phyloP scores from a whole-genome alignment of 2,113 vertebrate species.

The Hydrochoerus hydrochaeris region DNA sequence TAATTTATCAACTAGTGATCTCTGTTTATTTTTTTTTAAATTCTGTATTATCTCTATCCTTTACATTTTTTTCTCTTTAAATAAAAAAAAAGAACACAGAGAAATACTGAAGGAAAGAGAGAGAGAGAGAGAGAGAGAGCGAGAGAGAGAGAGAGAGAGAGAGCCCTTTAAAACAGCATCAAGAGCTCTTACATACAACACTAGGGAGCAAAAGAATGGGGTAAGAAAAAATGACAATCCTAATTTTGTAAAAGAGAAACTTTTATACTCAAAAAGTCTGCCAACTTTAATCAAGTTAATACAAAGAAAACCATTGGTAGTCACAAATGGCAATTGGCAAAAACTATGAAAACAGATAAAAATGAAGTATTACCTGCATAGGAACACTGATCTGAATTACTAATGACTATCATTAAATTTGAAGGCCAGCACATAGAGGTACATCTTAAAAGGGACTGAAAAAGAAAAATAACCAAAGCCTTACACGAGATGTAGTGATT shows the following conservation, averaged over 20 bases:
- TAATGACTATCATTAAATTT: neutral
- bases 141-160: neutral
- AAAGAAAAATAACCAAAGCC: neutral
- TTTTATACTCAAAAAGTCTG: neutral
- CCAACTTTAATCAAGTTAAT: neutral
- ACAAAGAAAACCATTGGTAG: neutral
- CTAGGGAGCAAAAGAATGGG: neutral
- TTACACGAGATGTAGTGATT: neutral
- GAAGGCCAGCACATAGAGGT: neutral
- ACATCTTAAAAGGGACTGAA: neutral
- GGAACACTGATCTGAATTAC: neutral
- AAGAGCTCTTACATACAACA: neutral
- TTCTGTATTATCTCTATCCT: too few relatives aligned
- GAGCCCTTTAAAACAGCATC: neutral
- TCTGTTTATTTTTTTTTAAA: too few relatives aligned
- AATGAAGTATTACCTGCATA: neutral
- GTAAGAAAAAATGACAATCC: neutral
- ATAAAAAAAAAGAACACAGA: neutral
- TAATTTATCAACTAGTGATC: too few relatives aligned
- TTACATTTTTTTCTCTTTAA: too few relatives aligned
- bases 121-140: neutral
- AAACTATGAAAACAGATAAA: neutral
- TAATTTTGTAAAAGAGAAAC: too few relatives aligned
- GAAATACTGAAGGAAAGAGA: neutral
- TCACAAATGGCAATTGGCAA: neutral